Conservation (phyloP, 2,113 vertebrate species). For the Vireo altiloquus region DNA sequence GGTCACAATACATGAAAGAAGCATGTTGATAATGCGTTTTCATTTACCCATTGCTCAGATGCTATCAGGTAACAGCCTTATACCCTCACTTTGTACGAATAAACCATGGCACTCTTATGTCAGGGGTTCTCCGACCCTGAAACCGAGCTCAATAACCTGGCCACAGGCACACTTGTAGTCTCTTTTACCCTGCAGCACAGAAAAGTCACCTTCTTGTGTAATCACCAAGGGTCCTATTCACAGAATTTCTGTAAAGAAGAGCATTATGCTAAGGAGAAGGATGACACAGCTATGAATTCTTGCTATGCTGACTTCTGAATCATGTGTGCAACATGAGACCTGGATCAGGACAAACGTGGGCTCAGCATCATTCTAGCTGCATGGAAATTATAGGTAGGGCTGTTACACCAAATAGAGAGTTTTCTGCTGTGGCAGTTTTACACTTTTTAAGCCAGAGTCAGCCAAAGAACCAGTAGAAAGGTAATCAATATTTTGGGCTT, state of each 20-base stretch:
- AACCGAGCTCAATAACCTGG: accelerated
- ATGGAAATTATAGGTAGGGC: not conserved
- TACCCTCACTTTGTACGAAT: not conserved
- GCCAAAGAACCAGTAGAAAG: not conserved
- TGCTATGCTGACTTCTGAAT: not conserved
- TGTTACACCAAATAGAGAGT: not conserved
- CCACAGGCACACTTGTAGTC: not conserved
- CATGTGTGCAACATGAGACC: not conserved
- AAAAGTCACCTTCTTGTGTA: not conserved
- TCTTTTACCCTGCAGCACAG: not conserved
- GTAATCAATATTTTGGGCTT: not conserved
- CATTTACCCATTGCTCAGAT: not conserved
- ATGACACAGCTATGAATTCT: not conserved
- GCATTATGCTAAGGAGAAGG: not conserved
- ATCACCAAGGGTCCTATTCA: not conserved
- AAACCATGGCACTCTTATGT: not conserved
- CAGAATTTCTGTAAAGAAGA: not conserved
- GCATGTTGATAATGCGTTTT: not conserved
- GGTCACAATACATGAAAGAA: not conserved
- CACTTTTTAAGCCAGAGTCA: not conserved
- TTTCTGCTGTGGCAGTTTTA: not conserved
- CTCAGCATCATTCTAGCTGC: not conserved
- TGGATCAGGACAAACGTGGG: not conserved
- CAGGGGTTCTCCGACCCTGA: not conserved
- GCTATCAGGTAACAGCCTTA: not conserved